phyloP scores from a whole-genome alignment of 2,888 invertebrate genomes.

The Tryphoninae sp. region DNA sequence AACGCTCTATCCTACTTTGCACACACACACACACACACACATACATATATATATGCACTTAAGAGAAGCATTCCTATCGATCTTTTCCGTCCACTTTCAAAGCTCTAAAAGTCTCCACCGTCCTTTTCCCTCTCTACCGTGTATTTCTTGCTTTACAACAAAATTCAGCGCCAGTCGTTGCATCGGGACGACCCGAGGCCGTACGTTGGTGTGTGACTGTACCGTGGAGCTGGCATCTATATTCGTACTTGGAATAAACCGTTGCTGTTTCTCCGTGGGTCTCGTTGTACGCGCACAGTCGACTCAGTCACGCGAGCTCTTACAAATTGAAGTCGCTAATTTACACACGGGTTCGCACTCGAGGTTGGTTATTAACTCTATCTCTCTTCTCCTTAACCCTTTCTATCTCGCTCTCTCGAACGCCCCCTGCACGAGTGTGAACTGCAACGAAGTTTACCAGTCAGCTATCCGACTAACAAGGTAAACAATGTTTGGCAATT shows the following conservation, averaged over 20 bases:
- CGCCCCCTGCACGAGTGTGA: slow-evolving; percentile 31
- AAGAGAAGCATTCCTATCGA: slow-evolving; percentile 38
- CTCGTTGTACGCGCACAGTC: slow-evolving; percentile 44
- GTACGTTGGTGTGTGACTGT: slow-evolving; percentile 8
- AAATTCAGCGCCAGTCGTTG: slow-evolving; percentile 19
- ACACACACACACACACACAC: not conserved
- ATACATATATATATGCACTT: not conserved
- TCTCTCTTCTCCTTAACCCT: slow-evolving; percentile 15
- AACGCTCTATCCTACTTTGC: slow-evolving; percentile 16
- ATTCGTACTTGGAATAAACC: slow-evolving; percentile 55
- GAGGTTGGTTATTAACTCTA: slow-evolving; percentile 76
- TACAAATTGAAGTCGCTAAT: slow-evolving; percentile 80
- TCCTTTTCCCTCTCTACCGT: slow-evolving; percentile 15
- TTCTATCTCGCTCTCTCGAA: slow-evolving; percentile 29
- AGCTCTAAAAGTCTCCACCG: slow-evolving; percentile 23
- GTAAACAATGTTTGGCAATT: slow-evolving; percentile 81
- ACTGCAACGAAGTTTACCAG: slow-evolving; percentile 73
- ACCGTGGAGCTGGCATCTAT: slow-evolving; percentile 33
- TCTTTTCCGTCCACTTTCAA: slow-evolving; percentile 37
- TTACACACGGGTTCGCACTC: slow-evolving; percentile 78
- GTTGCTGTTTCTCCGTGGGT: slow-evolving; percentile 49
- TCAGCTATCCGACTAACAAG: slow-evolving; percentile 78
- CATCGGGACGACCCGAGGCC: slow-evolving; percentile 14
- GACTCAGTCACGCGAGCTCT: slow-evolving; percentile 74
- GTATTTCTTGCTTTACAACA: slow-evolving; percentile 11